Conservation (phyloP, 2,888 invertebrate species). For the Clivina fossor region DNA sequence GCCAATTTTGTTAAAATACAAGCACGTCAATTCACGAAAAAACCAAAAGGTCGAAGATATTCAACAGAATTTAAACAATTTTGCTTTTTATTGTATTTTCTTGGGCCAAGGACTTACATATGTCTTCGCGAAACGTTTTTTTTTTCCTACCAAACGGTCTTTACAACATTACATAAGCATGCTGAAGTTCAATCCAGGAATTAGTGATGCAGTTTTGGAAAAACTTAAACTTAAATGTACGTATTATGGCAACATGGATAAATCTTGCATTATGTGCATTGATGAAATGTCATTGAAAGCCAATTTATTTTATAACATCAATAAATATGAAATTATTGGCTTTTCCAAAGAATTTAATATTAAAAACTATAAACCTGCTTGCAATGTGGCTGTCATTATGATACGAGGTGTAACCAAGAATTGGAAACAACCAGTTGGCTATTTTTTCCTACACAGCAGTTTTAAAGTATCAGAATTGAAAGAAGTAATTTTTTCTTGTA, state of each 20-base stretch:
- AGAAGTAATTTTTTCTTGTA: conserved; percentile 1
- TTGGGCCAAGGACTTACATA: conserved; percentile 3
- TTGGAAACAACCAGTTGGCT: conserved; percentile 13
- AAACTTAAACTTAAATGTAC: conserved; percentile 8
- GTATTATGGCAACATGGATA: not conserved
- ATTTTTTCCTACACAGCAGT: conserved; percentile 6
- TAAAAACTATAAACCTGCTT: conserved; percentile 9
- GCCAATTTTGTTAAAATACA: conserved; percentile 4
- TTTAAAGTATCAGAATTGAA: conserved; percentile 12
- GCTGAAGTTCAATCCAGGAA: conserved; percentile 9
- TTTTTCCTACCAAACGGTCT: conserved; percentile 8
- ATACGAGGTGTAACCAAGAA: conserved; percentile 1
- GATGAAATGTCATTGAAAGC: conserved; percentile 11
- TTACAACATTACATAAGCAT: not conserved
- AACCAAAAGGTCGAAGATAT: conserved; percentile 5
- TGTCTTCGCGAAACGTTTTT: conserved; percentile 1
- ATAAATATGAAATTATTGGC: conserved; percentile 11
- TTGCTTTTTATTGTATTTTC: conserved; percentile 4
- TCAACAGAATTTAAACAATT: conserved; percentile 9
- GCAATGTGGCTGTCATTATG: conserved; percentile 4
- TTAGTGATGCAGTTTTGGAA: not conserved
- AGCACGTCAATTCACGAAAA: not conserved
- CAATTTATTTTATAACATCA: conserved; percentile 12
- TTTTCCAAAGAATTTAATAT: not conserved
- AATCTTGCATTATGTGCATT: conserved; percentile 1